These are phyloP conservation scores for Drosophila lutescens DNA, from an alignment of 2,888 invertebrate genomes.

Conservation along the genomic window DNA sequence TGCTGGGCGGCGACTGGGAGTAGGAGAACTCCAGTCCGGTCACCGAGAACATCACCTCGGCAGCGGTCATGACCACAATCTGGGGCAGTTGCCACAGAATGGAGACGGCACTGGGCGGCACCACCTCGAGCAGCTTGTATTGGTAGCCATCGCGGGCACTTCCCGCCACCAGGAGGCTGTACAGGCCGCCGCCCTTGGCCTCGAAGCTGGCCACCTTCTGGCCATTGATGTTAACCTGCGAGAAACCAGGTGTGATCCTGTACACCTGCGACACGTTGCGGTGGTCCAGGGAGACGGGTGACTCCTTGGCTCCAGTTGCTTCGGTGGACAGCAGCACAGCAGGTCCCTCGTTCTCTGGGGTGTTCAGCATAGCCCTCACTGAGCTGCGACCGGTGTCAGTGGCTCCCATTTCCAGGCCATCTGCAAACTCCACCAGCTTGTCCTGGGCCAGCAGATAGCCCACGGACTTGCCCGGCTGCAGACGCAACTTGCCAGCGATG, in stretches of 20 bases:
- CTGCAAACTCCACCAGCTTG: conserved; percentile 71
- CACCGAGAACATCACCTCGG: conserved; percentile 97
- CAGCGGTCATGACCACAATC: conserved; percentile 95
- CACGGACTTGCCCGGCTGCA: conserved; percentile 73
- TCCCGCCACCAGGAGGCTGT: conserved; percentile 85
- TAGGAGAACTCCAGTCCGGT: conserved; percentile 98
- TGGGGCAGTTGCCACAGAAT: conserved; percentile 94
- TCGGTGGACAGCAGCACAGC: conserved; percentile 46
- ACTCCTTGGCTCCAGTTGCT: not conserved
- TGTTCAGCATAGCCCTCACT: conserved; percentile 81
- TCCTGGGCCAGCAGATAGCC: conserved; percentile 78
- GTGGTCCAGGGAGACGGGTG: conserved; percentile 32
- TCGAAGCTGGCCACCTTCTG: conserved; percentile 67
- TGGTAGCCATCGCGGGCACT: conserved; percentile 80
- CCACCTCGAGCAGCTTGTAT: conserved; percentile 78
- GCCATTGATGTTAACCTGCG: conserved; percentile 60
- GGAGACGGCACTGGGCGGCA: conserved; percentile 90
- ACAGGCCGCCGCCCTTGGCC: conserved; percentile 88
- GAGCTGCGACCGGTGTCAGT: conserved; percentile 80
- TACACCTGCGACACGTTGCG: conserved; percentile 66
- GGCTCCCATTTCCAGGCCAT: conserved; percentile 68
- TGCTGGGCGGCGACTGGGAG: conserved; percentile 94
- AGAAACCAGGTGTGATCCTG: conserved; percentile 59
- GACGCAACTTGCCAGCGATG: conserved; percentile 58
- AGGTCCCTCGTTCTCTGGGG: conserved; percentile 58